Percentiles rank a stretch among this genome's conserved stretches.
Conservation (phyloP, 2,888 invertebrate genomes). For the Sinodicranocentrus sp. region DNA sequence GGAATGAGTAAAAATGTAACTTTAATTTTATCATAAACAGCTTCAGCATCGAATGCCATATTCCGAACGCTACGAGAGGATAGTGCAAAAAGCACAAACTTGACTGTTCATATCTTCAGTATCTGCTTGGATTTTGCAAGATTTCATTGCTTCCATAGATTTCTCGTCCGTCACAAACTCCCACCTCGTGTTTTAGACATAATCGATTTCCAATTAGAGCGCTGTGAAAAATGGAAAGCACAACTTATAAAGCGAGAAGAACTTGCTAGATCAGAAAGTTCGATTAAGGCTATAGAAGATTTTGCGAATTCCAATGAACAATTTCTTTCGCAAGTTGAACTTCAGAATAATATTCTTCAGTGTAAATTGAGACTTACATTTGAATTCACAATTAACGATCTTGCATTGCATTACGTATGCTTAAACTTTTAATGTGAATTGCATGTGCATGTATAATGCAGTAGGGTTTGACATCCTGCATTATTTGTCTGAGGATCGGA, state of each 20-base stretch:
- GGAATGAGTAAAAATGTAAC: no score
- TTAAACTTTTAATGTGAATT: neutral
- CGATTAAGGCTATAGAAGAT: constrained; percentile 23
- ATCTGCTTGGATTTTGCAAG: constrained; percentile 64
- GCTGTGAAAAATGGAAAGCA: constrained; percentile 68
- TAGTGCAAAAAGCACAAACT: constrained; percentile 43
- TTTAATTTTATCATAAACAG: constrained; percentile 23
- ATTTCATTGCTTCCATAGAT: constrained; percentile 62
- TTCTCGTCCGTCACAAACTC: constrained; percentile 61
- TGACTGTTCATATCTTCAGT: constrained; percentile 58
- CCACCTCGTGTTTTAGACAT: constrained; percentile 48
- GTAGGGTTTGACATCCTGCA: constrained; percentile 68
- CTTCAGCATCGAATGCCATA: constrained; percentile 69
- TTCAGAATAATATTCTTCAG: constrained; percentile 44
- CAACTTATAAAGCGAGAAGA: constrained; percentile 54
- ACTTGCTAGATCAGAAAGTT: neutral
- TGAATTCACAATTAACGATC: no score
- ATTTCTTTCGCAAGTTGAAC: constrained; percentile 18
- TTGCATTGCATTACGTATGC: no score
- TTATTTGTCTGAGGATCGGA: constrained; percentile 57
- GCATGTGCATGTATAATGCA: neutral
- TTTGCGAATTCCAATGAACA: constrained; percentile 29
- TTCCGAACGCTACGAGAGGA: constrained; percentile 70
- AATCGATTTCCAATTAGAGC: constrained; percentile 63
- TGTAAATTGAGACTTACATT: neutral